A percentile compares a stretch with the other conserved stretches of the same genome.
These are phyloP conservation scores for Drosophila anomelani DNA, from an alignment of 2,888 invertebrate genomes.

Conservation along the genomic window DNA sequence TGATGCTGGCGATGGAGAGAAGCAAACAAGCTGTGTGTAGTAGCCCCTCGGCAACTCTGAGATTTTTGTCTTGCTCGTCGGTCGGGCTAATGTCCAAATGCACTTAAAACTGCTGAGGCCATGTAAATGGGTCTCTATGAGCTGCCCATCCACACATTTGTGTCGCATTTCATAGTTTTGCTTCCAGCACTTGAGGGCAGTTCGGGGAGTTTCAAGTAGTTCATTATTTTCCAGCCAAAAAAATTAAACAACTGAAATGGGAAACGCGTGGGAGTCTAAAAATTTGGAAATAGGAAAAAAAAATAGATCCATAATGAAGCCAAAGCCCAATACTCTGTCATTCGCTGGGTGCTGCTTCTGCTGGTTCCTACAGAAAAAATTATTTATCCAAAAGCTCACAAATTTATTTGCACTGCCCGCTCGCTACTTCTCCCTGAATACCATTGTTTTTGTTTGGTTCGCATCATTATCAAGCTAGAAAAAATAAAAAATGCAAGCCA, in stretches of 20 bases:
- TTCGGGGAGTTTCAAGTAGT: conserved; percentile 47
- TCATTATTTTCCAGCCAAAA: conserved; percentile 1
- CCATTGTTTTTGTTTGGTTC: conserved; percentile 19
- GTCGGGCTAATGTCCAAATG: conserved; percentile 66
- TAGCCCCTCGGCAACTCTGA: conserved; percentile 21
- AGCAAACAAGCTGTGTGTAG: conserved; percentile 10
- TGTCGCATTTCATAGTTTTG: conserved; percentile 39
- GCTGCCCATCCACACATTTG: conserved; percentile 34
- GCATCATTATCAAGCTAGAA: conserved; percentile 47
- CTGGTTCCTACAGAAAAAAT: conserved; percentile 30
- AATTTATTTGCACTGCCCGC: conserved; percentile 38
- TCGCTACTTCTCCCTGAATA: conserved; percentile 3
- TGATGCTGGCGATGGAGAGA: neutral
- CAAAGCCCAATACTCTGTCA: conserved; percentile 67
- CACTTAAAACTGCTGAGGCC: conserved; percentile 64
- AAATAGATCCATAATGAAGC: conserved; percentile 7
- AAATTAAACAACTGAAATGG: conserved; percentile 51
- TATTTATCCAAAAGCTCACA: conserved; percentile 57
- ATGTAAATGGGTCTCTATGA: conserved; percentile 54
- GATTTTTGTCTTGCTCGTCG: conserved; percentile 20
- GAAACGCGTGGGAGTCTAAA: conserved; percentile 68
- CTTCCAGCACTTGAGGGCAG: conserved; percentile 42
- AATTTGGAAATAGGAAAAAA: conserved; percentile 6
- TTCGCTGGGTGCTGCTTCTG: conserved; percentile 32
- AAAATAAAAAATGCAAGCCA: conserved; percentile 36